Conservation (phyloP, 2,113 vertebrate genomes). For the Erythrolamprus reginae region DNA sequence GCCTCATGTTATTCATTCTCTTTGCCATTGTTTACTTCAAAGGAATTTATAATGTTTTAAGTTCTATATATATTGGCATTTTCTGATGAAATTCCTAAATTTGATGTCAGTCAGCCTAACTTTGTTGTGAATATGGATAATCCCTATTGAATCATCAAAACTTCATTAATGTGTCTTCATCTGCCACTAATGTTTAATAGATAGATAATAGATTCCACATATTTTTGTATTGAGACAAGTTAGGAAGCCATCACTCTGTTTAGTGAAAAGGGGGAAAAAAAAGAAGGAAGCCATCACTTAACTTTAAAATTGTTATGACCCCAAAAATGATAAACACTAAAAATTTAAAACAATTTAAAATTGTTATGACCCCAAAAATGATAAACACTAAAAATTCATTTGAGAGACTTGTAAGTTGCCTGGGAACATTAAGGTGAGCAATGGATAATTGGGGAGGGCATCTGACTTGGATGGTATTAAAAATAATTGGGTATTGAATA, state of each 20-base stretch:
- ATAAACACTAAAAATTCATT: not conserved
- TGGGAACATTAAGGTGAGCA: not conserved
- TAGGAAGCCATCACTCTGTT: slow-evolving; percentile 11
- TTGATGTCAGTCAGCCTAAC: not conserved
- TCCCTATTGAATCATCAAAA: no score
- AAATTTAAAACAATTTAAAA: no score
- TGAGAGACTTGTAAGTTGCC: not conserved
- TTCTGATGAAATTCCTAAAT: not conserved
- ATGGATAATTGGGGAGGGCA: not conserved
- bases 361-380: not conserved
- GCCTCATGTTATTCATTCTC: not conserved
- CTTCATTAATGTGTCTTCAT: not conserved
- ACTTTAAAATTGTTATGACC: no score
- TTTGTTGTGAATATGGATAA: not conserved
- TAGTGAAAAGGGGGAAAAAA: no score
- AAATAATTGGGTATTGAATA: not conserved
- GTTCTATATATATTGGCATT: not conserved
- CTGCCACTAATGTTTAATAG: slow-evolving; percentile 3
- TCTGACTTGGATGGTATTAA: not conserved
- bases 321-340: no score
- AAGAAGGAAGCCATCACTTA: no score
- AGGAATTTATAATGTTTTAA: not conserved
- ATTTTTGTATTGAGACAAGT: not conserved
- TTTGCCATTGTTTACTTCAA: not conserved
- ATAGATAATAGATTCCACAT: not conserved